Evolutionary conservation across 2,888 invertebrate genomes (phyloP), one percentile per base, ranked within the genome.

Genomic region (Drosophila mulleri): DNA sequence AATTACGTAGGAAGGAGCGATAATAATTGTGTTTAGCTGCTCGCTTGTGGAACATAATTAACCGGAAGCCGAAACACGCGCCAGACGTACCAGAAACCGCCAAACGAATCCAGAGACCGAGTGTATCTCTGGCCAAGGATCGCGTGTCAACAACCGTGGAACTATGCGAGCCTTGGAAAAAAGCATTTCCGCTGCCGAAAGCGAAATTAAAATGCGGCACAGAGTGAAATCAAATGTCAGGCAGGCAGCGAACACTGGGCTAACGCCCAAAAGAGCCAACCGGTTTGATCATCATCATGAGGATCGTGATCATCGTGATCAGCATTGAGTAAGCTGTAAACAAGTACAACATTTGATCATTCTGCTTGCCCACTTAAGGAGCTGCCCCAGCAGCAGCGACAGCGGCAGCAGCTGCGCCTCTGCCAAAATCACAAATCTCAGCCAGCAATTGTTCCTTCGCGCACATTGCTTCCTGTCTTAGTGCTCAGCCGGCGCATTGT

Each of bases 51-150:
- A 88, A 82, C 81, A 92, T 92, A 93, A 92, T 92, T 91, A 92
- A 92, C 91, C 91, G 93, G 93, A 93, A 93, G 89, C 92, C 79
- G 90, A 88, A 90, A 91, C 93, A 93, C 93, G 93, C 93, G 93
- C 89, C 92, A 91, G 79, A 74, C 76, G 68, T 60, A 47, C 67
- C 67, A 54, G 64, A 69, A 62, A 64, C 77, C 63, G 67, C 80
- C 67, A 20, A 50, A 35, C 0, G 69, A 78, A 69, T 62, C 71
- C 67, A 47, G 56, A 35, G 18, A 42, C 8, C 37, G 45, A 32
- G 60, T 64, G 60, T 66, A 78, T 75, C 79, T 70, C 57, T 23
- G 68, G 16, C 45, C 52, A 45, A 74, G 80, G 83, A 86, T 83
- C 83, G 79, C 88, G 89, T 89, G 90, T 90, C 91, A 90, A 88